Conservation (phyloP, 2,888 invertebrate genomes). For the Dichetophora obliterata region DNA sequence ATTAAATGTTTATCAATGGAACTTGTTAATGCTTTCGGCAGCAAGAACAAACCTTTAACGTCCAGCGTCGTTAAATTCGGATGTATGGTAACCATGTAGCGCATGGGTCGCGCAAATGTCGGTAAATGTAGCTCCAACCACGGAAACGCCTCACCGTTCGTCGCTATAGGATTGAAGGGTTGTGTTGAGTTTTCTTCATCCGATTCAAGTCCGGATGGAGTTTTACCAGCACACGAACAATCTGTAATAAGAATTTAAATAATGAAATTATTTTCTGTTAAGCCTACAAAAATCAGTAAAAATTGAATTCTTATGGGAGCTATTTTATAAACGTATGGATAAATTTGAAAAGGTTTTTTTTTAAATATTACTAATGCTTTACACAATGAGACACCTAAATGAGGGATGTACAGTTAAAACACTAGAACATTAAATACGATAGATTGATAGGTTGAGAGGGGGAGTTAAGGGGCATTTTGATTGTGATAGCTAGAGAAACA, state of each 20-base stretch:
- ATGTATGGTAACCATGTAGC: conserved; percentile 91
- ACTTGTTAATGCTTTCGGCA: conserved; percentile 7
- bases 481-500: neutral
- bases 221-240: conserved; percentile 79
- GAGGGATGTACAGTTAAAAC: conserved; percentile 1
- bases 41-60: conserved; percentile 81
- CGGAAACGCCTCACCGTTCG: conserved; percentile 82
- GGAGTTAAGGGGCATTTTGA: neutral
- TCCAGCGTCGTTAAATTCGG: conserved; percentile 92
- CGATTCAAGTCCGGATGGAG: conserved; percentile 74
- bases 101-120: conserved; percentile 81
- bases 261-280: neutral
- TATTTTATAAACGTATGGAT: too few relatives aligned
- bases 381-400: conserved; percentile 22
- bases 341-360: neutral
- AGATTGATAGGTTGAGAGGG: too few relatives aligned
- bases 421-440: conserved; percentile 1
- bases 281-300: too few relatives aligned
- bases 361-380: neutral
- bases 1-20: neutral
- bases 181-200: conserved; percentile 76
- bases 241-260: conserved; percentile 70
- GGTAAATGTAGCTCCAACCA: conserved; percentile 85
- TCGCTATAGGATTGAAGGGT: conserved; percentile 77
- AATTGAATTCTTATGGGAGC: too few relatives aligned